Conservation (phyloP, 2,888 invertebrate species). For the Sminthurinus aureus region DNA sequence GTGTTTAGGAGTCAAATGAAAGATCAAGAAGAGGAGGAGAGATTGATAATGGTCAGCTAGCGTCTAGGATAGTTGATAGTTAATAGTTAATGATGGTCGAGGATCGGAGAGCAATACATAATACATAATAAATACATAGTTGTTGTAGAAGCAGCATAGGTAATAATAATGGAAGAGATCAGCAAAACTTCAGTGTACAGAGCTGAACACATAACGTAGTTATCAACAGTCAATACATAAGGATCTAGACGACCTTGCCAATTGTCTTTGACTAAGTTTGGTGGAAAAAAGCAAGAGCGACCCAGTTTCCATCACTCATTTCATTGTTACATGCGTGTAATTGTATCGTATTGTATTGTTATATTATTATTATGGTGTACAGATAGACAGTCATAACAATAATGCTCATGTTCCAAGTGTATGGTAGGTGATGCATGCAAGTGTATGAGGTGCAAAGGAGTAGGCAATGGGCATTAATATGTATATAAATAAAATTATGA, state of each 20-base stretch:
- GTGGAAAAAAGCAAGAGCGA: slow-evolving; percentile 27
- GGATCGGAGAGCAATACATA: background rate
- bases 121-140: too few species aligned
- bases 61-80: background rate
- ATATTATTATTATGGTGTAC: background rate
- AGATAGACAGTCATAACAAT: background rate
- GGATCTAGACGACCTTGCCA: slow-evolving; percentile 34
- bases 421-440: too few species aligned
- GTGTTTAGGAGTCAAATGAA: background rate
- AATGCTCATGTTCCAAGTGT: too few species aligned
- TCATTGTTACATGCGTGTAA: slow-evolving; percentile 5
- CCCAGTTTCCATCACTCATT: slow-evolving; percentile 32
- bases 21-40: too few species aligned
- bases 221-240: background rate
- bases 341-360: background rate
- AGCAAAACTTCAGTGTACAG: background rate
- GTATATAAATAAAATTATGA: too few species aligned
- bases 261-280: slow-evolving; percentile 35
- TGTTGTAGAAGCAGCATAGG: too few species aligned
- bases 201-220: background rate
- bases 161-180: background rate
- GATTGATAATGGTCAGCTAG: too few species aligned
- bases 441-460: too few species aligned
- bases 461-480: too few species aligned
- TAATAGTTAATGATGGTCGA: background rate